Conservation (phyloP, 2,888 invertebrate species). For the Diplolepis rosae region DNA sequence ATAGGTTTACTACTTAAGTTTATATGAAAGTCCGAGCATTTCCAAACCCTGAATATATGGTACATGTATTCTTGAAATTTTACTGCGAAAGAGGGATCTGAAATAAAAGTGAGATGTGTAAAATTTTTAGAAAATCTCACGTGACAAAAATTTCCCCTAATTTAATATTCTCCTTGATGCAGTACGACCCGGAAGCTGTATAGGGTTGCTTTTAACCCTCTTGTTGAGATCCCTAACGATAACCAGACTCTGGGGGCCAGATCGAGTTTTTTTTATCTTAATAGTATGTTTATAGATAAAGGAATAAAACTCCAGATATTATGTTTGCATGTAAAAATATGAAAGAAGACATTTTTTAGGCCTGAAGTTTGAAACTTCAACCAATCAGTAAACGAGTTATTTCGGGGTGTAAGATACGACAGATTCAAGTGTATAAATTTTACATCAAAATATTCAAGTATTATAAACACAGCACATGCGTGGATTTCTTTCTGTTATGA, state of each 20-base stretch:
- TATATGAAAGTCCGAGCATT: no score
- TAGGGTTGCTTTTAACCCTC: background rate
- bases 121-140: no score
- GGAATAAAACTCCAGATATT: slow-evolving; percentile 11
- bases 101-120: no score
- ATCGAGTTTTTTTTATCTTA: slow-evolving; percentile 3
- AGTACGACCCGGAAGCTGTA: background rate
- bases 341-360: no score
- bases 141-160: background rate
- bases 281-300: background rate
- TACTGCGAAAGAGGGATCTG: no score
- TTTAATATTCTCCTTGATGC: background rate
- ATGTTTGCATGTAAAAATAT: background rate
- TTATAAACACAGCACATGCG: background rate
- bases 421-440: no score
- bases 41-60: no score
- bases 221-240: slow-evolving; percentile 1
- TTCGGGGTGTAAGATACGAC: no score
- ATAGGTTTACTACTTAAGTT: no score
- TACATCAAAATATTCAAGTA: background rate
- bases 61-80: no score
- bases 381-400: no score
- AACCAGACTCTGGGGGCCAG: background rate
- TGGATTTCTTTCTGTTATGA: background rate
- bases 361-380: no score